Percentiles rank a stretch among this genome's conserved stretches.
Evolutionary conservation across 1,140 invertebrate genomes (phyloP).

Genomic region (Oncopodura yosiiana): DNA sequence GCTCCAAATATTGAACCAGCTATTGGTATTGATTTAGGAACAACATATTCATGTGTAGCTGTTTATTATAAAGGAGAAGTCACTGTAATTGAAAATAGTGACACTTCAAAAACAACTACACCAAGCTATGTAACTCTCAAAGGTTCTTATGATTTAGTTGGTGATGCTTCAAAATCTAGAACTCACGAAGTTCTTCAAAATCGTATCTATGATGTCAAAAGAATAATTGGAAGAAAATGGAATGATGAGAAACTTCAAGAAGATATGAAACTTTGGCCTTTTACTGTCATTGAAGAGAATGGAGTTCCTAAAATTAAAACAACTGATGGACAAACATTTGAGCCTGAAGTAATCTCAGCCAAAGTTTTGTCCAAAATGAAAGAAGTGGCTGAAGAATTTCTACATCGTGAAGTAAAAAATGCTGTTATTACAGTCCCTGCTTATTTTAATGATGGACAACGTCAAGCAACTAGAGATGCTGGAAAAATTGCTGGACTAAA

Average conservation of each 20-base stretch:
- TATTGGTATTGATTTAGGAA: conserved; percentile 29
- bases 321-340: conserved; percentile 41
- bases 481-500: conserved; percentile 81
- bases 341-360: conserved; percentile 46
- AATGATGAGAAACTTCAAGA: conserved; percentile 45
- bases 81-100: not conserved
- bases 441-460: conserved; percentile 96
- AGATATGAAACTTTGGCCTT: conserved; percentile 48
- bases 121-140: conserved; percentile 2
- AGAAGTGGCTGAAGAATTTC: conserved; percentile 21
- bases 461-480: conserved; percentile 91
- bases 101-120: not conserved
- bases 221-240: conserved; percentile 47
- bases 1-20: conserved; percentile 7
- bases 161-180: conserved; percentile 1
- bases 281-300: not conserved
- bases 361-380: conserved; percentile 46
- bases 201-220: conserved; percentile 44
- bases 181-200: conserved; percentile 11
- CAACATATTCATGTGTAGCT: conserved; percentile 19
- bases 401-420: conserved; percentile 60
- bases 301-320: conserved; percentile 35
- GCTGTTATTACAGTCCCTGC: conserved; percentile 98
- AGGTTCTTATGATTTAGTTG: not conserved
- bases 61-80: conserved; percentile 10